Percentiles rank a stretch among this genome's conserved stretches.
phyloP scores from a whole-genome alignment of 2,888 invertebrate genomes.

The Philhelius pedissequus region DNA sequence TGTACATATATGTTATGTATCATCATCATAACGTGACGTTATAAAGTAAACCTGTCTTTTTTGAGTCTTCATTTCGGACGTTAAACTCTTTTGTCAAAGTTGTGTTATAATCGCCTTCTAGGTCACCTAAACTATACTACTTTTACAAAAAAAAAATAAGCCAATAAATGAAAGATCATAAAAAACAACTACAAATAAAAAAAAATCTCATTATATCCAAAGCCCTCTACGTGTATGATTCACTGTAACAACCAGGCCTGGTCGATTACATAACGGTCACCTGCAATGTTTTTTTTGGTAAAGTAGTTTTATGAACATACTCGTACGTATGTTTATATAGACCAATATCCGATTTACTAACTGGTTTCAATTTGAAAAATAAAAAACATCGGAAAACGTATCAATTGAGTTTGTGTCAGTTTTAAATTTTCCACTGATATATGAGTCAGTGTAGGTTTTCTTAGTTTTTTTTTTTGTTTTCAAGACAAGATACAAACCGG shows the following conservation, averaged over 20 bases:
- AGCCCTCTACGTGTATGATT: conserved; percentile 29
- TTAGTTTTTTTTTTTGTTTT: not conserved
- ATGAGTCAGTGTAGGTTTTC: conserved; percentile 25
- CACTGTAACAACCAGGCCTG: conserved; percentile 45
- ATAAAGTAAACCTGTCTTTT: not conserved
- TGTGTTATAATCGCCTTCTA: conserved; percentile 55
- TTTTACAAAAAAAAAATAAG: conserved; percentile 5
- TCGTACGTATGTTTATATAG: conserved; percentile 28
- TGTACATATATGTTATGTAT: too few relatives aligned
- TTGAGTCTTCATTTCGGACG: conserved; percentile 24
- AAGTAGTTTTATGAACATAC: too few relatives aligned
- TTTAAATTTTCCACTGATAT: not conserved
- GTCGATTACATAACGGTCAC: conserved; percentile 53
- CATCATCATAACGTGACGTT: not conserved
- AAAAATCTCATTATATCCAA: conserved; percentile 39
- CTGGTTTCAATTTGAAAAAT: conserved; percentile 34
- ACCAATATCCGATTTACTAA: conserved; percentile 57
- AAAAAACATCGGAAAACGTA: not conserved
- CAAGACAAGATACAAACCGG: conserved; percentile 26
- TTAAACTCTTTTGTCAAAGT: conserved; percentile 44
- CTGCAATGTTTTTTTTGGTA: conserved; percentile 41
- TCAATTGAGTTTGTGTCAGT: conserved; percentile 8
- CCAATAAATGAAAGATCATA: not conserved
- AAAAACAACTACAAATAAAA: conserved; percentile 26
- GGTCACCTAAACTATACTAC: conserved; percentile 42